Evolutionary conservation across 1,140 invertebrate species (phyloP).

Genomic region (Dendroctonus valens): DNA sequence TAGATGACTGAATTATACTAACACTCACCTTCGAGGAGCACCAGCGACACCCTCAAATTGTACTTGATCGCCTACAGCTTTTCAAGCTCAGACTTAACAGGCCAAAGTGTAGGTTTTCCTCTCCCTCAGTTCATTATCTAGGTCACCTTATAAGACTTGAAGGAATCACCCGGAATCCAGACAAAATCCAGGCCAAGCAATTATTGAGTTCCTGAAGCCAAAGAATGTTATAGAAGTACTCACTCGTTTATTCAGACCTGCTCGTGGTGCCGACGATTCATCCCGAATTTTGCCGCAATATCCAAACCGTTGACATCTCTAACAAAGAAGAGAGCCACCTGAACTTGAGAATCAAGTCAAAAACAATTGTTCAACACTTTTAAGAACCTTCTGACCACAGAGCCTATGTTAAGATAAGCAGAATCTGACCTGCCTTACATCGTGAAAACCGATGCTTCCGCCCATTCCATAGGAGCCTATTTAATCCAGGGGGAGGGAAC

Average conservation of each 20-base stretch:
- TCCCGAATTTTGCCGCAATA: slow-evolving; percentile 22
- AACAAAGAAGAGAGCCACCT: slow-evolving; percentile 23
- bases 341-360: slow-evolving; percentile 13
- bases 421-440: slow-evolving; percentile 5
- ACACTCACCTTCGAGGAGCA: slow-evolving; percentile 17
- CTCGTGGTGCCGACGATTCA: slow-evolving; percentile 20
- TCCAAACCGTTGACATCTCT: slow-evolving; percentile 17
- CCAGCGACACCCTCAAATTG: background rate
- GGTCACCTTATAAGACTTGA: background rate
- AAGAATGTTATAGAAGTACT: slow-evolving; percentile 9
- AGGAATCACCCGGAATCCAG: background rate
- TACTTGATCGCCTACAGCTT: slow-evolving; percentile 1
- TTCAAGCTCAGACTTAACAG: slow-evolving; percentile 6
- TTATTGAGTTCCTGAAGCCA: slow-evolving; percentile 14
- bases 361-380: slow-evolving; percentile 8
- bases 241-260: slow-evolving; percentile 11
- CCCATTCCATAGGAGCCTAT: slow-evolving; percentile 18
- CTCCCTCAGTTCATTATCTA: background rate
- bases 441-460: slow-evolving; percentile 12
- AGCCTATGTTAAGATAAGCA: slow-evolving; percentile 15
- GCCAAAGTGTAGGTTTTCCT: slow-evolving; percentile 4
- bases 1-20: slow-evolving; percentile 17
- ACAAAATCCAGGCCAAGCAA: slow-evolving; percentile 22
- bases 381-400: slow-evolving; percentile 7
- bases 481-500: slow-evolving; percentile 27